phyloP scores from a whole-genome alignment of 2,888 invertebrate genomes.

The Hoplodrina blanda region DNA sequence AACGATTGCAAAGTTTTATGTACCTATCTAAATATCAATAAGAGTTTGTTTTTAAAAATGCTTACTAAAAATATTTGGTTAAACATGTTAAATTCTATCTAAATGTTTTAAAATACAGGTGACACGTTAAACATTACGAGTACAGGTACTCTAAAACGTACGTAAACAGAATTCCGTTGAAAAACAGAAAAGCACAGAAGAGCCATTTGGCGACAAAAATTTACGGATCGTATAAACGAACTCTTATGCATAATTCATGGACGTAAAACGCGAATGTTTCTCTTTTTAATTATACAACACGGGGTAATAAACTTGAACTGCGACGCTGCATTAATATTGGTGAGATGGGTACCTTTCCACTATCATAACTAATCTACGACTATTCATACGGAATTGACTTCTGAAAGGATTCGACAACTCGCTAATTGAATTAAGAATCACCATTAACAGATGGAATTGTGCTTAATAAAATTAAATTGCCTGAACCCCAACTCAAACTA shows the following conservation, averaged over 20 bases:
- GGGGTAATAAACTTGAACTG: slow-evolving; percentile 86
- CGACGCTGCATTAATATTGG: slow-evolving; percentile 76
- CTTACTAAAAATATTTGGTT: neutral
- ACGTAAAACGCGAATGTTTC: slow-evolving; percentile 88
- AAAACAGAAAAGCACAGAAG: slow-evolving; percentile 76
- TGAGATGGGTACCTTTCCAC: slow-evolving; percentile 48
- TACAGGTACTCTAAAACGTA: slow-evolving; percentile 60
- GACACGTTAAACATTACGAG: slow-evolving; percentile 61
- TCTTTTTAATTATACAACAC: slow-evolving; percentile 90
- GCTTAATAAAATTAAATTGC: slow-evolving; percentile 44
- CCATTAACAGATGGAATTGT: slow-evolving; percentile 29
- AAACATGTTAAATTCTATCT: neutral
- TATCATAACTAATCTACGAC: slow-evolving; percentile 7
- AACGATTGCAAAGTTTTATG: slow-evolving; percentile 14
- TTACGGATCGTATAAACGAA: slow-evolving; percentile 88
- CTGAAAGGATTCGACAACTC: slow-evolving; percentile 2
- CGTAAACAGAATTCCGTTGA: slow-evolving; percentile 70
- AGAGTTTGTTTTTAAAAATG: neutral
- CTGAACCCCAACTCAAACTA: slow-evolving; percentile 59
- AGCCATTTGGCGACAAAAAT: slow-evolving; percentile 85
- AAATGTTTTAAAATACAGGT: slow-evolving; percentile 20
- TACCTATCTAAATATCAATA: neutral
- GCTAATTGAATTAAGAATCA: slow-evolving; percentile 32
- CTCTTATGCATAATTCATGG: slow-evolving; percentile 89
- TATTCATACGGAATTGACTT: neutral